Evolutionary conservation across 1,140 invertebrate genomes (phyloP).

Genomic region (Drosophila punjabiensis): DNA sequence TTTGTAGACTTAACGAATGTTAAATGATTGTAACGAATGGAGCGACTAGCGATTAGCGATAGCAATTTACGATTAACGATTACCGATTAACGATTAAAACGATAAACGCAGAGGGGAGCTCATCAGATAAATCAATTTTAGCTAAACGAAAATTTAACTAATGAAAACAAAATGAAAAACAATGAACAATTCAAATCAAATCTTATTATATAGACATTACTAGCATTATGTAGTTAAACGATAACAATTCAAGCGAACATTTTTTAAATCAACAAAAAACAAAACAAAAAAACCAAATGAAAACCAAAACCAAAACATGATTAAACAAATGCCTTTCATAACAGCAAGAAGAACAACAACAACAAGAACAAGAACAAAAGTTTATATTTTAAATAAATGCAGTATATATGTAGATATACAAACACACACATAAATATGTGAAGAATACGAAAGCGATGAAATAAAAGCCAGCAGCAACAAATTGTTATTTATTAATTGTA

Average conservation of each 20-base stretch:
- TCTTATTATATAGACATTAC: conserved; percentile 74
- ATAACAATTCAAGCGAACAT: conserved; percentile 61
- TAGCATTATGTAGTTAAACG: conserved; percentile 76
- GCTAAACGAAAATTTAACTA: conserved; percentile 53
- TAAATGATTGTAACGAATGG: conserved; percentile 49
- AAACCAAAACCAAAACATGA: conserved; percentile 44
- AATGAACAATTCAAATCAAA: conserved; percentile 77
- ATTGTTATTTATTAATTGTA: conserved; percentile 63
- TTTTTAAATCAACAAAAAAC: conserved; percentile 52
- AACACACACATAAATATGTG: conserved; percentile 32
- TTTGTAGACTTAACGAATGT: conserved; percentile 62
- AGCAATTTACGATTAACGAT: conserved; percentile 26
- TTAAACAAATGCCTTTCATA: conserved; percentile 77
- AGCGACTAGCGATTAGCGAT: conserved; percentile 15
- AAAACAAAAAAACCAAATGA: conserved; percentile 30
- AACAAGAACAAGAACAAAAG: conserved; percentile 48
- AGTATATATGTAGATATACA: conserved; percentile 62
- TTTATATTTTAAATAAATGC: conserved; percentile 78
- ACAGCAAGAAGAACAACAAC: conserved; percentile 47
- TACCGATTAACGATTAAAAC: conserved; percentile 32
- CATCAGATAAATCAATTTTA: conserved; percentile 54
- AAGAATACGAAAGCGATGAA: conserved; percentile 31
- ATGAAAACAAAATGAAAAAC: conserved; percentile 55
- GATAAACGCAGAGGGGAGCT: conserved; percentile 43
- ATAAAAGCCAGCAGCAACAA: conserved; percentile 41